These are phyloP conservation scores for Serinus canaria DNA, from an alignment of 2,113 vertebrate genomes.

Conservation along the genomic window DNA sequence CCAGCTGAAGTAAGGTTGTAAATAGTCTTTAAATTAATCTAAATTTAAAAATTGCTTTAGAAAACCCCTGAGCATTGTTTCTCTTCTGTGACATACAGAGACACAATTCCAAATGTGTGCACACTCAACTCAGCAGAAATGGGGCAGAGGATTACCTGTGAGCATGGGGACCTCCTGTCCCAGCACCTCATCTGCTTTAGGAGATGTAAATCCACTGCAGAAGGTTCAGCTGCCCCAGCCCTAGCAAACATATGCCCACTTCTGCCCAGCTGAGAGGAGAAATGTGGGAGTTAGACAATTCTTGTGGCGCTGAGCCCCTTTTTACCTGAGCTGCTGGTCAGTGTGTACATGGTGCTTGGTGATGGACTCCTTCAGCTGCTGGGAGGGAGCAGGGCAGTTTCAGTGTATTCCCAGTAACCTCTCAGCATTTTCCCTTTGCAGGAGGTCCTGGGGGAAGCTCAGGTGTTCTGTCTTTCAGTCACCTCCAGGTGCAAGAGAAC, in stretches of 20 bases:
- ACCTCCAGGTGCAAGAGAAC: not conserved
- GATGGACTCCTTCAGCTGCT: not conserved
- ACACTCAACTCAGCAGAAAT: fast-evolving
- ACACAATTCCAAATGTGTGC: not conserved
- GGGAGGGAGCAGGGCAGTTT: not conserved
- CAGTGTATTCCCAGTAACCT: not conserved
- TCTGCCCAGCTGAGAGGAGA: not conserved
- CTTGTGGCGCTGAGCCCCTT: fast-evolving
- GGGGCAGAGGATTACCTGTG: not conserved
- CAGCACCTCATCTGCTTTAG: not conserved
- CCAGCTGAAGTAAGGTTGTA: not conserved
- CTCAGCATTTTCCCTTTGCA: not conserved
- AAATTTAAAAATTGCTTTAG: not conserved
- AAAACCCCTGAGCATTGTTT: not conserved
- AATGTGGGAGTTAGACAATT: not conserved
- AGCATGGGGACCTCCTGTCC: not conserved
- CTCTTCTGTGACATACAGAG: not conserved
- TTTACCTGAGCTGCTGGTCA: not conserved
- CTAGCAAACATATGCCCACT: not conserved
- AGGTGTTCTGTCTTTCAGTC: not conserved
- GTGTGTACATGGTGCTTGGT: not conserved
- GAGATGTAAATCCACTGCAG: not conserved
- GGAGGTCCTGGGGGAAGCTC: not conserved
- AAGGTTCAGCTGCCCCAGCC: not conserved
- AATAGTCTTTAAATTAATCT: not conserved